Base-by-base conservation (phyloP, 2,888 invertebrate species). In the Lucinisca nassula region DNA sequence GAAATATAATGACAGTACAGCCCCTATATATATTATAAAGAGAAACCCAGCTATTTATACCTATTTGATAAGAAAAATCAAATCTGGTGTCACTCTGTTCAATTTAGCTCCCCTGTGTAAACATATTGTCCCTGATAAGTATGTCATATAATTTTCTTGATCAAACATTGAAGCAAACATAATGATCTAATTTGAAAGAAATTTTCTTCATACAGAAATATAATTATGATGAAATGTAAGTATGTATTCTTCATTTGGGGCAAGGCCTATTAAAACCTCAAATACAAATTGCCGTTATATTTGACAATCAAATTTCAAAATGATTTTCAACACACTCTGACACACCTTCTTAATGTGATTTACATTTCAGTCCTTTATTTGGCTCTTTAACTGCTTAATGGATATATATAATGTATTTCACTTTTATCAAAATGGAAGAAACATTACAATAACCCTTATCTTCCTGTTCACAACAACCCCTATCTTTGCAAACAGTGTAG, bases 141-240 rank as follows among this genome's bases (percentile, higher is more conserved):
- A 35, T 67, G 67, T 67, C 67, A 67, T 67, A 67, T 67, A 35
- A 67, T 67, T 67, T 67, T 35, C 67, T 35, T 67, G 35, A 35
- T 67, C 67, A 67, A 67, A 67, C 35, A 67, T 30, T 67, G 35
- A 32, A 10, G 35, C 67, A 8, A 24, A 35, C 21, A 35, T 67
- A 67, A 67, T 67, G 67, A 67, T 24, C 35, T 17, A 67, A 67
- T 67, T 17, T 6, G 67, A 67, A 32, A 35, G 67, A 67, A 67
- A 67, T 67, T 67, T 67, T 35, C 35, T 30, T 14, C 35, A 35
- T 67, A 67, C 17, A 67, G 67, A 67, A 67, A 35, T 67, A 67
- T 67, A 67, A 67, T 67, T 67, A 67, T 61, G 10, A 35, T 32
- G 67, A 12, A 61, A 61, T n/a, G 27, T 30, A 58, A 61, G 35